Conservation (phyloP, 2,113 vertebrate species). For the Hippocampus comes region DNA sequence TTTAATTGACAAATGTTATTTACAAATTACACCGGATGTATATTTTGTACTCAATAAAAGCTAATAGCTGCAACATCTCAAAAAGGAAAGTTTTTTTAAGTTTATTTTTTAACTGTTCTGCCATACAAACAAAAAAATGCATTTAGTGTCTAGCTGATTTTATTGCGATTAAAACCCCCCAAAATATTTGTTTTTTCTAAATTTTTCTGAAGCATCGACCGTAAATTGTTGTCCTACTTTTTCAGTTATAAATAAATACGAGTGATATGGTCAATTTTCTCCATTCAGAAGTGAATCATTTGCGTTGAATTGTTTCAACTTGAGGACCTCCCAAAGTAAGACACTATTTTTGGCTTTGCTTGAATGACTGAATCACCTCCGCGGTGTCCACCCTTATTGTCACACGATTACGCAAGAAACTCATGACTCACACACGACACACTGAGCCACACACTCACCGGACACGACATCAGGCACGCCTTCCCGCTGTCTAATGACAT, state of each 20-base stretch:
- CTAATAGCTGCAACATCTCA: too few relatives aligned
- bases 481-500: neutral
- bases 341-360: neutral
- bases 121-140: too few relatives aligned
- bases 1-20: too few relatives aligned
- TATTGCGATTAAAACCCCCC: too few relatives aligned
- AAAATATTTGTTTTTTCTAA: too few relatives aligned
- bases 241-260: neutral
- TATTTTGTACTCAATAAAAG: too few relatives aligned
- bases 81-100: too few relatives aligned
- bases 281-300: neutral
- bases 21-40: too few relatives aligned
- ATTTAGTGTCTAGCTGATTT: too few relatives aligned
- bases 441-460: neutral
- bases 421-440: constrained; percentile 1
- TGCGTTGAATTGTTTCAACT: neutral
- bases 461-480: neutral
- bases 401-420: neutral
- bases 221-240: neutral
- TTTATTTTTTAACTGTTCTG: too few relatives aligned
- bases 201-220: too few relatives aligned
- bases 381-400: neutral
- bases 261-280: neutral
- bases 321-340: neutral
- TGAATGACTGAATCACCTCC: neutral